Evolutionary conservation across 2,797 vertebrate species (phyloP).

Genomic region (Halcyon chelicuti): DNA sequence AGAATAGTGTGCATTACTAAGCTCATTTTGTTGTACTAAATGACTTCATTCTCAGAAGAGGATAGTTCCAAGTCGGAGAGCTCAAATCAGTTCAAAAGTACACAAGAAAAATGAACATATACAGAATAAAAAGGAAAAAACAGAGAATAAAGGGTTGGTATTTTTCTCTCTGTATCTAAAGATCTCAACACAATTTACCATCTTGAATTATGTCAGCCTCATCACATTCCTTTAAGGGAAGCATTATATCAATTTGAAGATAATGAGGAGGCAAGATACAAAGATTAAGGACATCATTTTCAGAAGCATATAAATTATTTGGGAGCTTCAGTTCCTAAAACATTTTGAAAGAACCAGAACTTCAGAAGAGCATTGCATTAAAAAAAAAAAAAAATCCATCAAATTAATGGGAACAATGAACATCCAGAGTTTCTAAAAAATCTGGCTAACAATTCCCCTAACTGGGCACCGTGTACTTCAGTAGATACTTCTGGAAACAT

Average conservation of each 20-base stretch:
- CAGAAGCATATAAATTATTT: neutral
- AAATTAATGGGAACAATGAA: neutral
- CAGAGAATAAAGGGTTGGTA: neutral
- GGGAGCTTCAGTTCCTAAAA: neutral
- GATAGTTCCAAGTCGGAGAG: neutral
- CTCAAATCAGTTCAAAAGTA: neutral
- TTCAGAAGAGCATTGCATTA: neutral
- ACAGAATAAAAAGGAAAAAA: neutral
- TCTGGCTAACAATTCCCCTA: neutral
- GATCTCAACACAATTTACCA: neutral
- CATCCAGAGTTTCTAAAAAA: neutral
- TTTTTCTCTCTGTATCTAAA: neutral
- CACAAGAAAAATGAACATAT: neutral
- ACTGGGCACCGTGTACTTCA: neutral
- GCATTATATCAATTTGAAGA: neutral
- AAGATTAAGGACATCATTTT: neutral
- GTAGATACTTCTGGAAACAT: neutral
- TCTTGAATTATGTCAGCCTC: neutral
- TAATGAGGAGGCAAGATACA: neutral
- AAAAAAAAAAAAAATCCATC: neutral
- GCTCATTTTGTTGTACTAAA: slow-evolving; percentile 6
- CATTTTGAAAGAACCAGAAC: neutral
- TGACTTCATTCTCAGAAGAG: slow-evolving; percentile 1
- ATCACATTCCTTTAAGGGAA: slow-evolving; percentile 5
- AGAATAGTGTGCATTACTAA: neutral